Conservation (phyloP, 1,140 invertebrate species). For the Leptonema lineaticorne region DNA sequence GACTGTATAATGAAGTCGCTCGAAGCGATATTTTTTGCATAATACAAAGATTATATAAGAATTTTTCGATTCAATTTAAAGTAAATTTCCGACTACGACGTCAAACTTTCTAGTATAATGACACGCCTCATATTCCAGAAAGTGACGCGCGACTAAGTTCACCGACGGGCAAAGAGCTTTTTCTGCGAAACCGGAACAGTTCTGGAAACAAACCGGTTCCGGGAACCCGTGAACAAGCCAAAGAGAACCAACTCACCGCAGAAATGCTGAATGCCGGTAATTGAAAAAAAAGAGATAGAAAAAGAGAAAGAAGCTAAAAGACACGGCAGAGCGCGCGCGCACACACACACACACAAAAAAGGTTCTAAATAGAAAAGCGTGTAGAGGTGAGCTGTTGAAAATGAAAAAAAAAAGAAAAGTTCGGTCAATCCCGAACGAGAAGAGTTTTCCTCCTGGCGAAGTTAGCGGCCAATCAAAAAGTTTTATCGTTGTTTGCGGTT, state of each 20-base stretch:
- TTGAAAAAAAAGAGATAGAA: constrained; percentile 18
- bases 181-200: background rate
- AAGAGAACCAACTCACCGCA: background rate
- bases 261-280: constrained; percentile 21
- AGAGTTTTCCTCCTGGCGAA: constrained; percentile 22
- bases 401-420: constrained; percentile 19
- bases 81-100: no score
- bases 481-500: constrained; percentile 32
- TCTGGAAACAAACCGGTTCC: background rate
- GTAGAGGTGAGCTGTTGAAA: no score
- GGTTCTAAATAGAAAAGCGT: no score
- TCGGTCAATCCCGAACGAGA: constrained; percentile 16
- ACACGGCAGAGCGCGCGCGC: no score
- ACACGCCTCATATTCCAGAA: background rate
- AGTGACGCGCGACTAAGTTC: no score
- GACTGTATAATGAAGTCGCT: no score
- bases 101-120: background rate
- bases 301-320: background rate
- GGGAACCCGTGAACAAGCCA: background rate
- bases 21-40: no score
- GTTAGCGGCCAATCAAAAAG: constrained; percentile 36
- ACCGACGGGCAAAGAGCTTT: background rate
- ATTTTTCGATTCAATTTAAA: no score
- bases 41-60: no score
- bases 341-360: background rate